These are phyloP conservation scores for Brachionichthys hirsutus DNA, from an alignment of 2,113 vertebrate species.

Conservation along the genomic window DNA sequence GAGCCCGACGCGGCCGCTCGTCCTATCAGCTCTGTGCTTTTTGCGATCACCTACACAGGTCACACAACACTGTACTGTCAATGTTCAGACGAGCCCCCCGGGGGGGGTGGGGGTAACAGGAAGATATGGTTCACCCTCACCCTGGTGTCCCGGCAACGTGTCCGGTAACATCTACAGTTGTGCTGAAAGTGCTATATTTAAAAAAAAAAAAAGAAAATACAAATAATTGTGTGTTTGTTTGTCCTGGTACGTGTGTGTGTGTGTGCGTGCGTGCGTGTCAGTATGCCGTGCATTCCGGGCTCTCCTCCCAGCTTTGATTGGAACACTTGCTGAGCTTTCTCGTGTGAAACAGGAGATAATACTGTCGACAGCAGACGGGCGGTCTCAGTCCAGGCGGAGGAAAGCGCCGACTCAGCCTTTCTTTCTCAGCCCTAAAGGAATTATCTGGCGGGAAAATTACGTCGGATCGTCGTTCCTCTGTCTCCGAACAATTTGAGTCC, in stretches of 20 bases:
- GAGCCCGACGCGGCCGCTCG: background rate
- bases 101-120: slow-evolving; percentile 5
- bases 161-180: slow-evolving; percentile 47
- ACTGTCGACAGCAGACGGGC: slow-evolving; percentile 63
- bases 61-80: slow-evolving; percentile 1
- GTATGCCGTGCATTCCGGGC: slow-evolving; percentile 38
- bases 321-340: slow-evolving; percentile 39
- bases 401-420: slow-evolving; percentile 32
- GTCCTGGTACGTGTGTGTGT: slow-evolving; percentile 5
- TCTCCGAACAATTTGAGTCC: slow-evolving; percentile 61
- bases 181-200: slow-evolving; percentile 69
- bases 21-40: slow-evolving; percentile 60
- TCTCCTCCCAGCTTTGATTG: slow-evolving; percentile 32
- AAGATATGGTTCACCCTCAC: slow-evolving; percentile 42
- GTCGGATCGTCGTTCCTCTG: slow-evolving; percentile 66
- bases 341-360: slow-evolving; percentile 61
- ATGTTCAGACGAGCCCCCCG: slow-evolving; percentile 19
- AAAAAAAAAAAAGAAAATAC: slow-evolving; percentile 4
- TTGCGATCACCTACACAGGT: slow-evolving; percentile 15
- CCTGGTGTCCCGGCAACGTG: slow-evolving; percentile 49
- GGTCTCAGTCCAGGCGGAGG: slow-evolving; percentile 26
- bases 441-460: slow-evolving; percentile 64
- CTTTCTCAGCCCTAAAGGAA: slow-evolving; percentile 24
- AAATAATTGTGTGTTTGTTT: slow-evolving; percentile 22
- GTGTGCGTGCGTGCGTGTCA: slow-evolving; percentile 16